A percentile compares a stretch with the other conserved stretches of the same genome.
Evolutionary conservation across 2,113 vertebrate genomes (phyloP).

Genomic region (Neopipo cinnamomea): DNA sequence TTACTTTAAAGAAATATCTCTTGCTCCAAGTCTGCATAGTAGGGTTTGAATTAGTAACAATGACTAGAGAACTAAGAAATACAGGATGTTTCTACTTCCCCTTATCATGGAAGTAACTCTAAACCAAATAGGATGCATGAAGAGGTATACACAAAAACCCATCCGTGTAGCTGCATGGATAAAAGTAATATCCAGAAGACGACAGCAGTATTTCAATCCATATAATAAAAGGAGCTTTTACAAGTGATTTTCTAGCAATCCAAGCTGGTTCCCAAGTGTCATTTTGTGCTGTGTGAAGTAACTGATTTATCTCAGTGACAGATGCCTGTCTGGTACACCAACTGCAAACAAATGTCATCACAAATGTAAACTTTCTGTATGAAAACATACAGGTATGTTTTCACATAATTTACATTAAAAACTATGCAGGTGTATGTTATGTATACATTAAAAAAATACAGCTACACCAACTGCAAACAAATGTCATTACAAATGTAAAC

Average conservation of each 20-base stretch:
- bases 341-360: background rate
- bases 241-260: background rate
- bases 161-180: accelerated
- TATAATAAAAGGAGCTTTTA: background rate
- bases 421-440: too few relatives aligned
- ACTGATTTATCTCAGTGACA: background rate
- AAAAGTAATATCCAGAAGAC: background rate
- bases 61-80: background rate
- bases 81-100: background rate
- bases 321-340: background rate
- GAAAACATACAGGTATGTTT: background rate
- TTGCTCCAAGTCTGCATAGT: background rate
- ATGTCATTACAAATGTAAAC: background rate
- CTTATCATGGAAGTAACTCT: background rate
- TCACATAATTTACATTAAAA: too few relatives aligned
- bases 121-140: background rate
- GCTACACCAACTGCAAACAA: background rate
- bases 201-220: background rate
- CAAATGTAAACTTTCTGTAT: background rate
- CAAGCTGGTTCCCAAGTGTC: background rate
- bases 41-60: background rate
- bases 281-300: background rate
- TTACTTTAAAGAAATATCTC: background rate
- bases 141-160: background rate
- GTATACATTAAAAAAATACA: too few relatives aligned